Evolutionary conservation across 2,888 invertebrate genomes (phyloP), one percentile per base, ranked within the genome.

Genomic region (Trissoscelio sp.): DNA sequence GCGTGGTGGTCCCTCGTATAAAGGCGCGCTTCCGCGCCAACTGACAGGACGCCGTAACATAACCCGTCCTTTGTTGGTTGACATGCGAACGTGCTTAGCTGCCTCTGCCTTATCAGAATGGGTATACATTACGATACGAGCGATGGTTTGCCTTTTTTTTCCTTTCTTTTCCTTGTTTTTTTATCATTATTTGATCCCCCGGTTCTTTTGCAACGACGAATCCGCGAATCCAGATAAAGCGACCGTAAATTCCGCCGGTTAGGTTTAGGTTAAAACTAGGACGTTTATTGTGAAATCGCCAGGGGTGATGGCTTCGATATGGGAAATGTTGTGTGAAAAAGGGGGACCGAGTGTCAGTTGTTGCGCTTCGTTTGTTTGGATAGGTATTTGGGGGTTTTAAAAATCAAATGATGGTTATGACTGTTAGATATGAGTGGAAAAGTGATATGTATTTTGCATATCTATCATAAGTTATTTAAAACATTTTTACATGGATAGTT

Each of bases 61-160:
- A 88, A 88, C 85, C 86, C 87, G 85, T 87, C 85, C 86, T 86
- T 87, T 87, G 86, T 87, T 85, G 85, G 85, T 79, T 77, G 79
- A 79, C 82, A 69, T 79, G 73, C 72, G 82, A 79, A 79, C 77
- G 64, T 67, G 67, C 75, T 70, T 69, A 62, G 72, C 82, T 78
- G 84, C 84, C 74, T 85, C 83, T 72, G 73, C 83, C 86, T 86
- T 86, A 87, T 87, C 86, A 85, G 85, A 86, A 86, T 85, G 84
- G 84, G 85, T 85, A 83, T 86, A 86, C 83, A 83, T 85, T 86
- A 86, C 85, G 86, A 86, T 86, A 86, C 83, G 53, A 51, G n/a
- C 16, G 28, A 44, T 53, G 60, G 28, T 42, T 51, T 51, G 46
- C 46, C 64, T 62, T 18, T 24, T 58, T 75, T 46, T 37, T 44